A percentile compares a stretch with the other conserved stretches of the same genome.
Evolutionary conservation across 2,797 vertebrate species (phyloP).

Genomic region (Eulemur mongoz): DNA sequence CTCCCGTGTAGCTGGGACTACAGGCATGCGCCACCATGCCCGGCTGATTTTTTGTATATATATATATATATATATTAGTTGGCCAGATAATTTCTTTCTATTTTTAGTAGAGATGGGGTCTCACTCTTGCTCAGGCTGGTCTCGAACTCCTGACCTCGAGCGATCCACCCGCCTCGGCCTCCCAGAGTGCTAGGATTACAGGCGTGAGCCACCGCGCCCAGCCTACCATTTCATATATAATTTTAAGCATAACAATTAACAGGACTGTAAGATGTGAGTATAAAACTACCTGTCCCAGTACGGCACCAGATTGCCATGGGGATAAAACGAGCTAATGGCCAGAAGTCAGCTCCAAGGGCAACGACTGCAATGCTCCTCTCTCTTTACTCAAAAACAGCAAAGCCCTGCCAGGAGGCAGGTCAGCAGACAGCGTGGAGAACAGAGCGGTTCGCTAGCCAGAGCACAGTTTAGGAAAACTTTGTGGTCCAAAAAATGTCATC

Average conservation of each 20-base stretch:
- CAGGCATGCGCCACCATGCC: too few species aligned
- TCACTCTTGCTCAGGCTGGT: too few species aligned
- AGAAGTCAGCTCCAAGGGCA: background rate
- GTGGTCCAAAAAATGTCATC: background rate
- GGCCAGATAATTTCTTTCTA: too few species aligned
- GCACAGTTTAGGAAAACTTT: background rate
- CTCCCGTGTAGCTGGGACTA: too few species aligned
- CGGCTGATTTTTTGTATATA: too few species aligned
- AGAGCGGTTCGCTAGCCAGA: background rate
- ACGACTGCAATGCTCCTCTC: background rate
- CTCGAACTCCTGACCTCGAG: too few species aligned
- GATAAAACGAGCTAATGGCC: background rate
- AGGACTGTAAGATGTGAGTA: background rate
- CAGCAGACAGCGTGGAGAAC: background rate
- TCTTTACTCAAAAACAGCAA: background rate
- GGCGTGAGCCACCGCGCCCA: too few species aligned
- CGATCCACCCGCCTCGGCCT: too few species aligned
- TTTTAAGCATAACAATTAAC: background rate
- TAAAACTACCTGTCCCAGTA: background rate
- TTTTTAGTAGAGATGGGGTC: too few species aligned
- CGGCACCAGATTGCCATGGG: background rate
- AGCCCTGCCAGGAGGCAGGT: background rate
- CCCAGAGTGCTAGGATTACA: too few species aligned
- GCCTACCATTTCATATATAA: background rate
- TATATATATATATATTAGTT: too few species aligned